Percentiles rank a stretch among this genome's conserved stretches.
phyloP scores from a whole-genome alignment of 1,140 invertebrate genomes.

The Diabrotica virgifera region DNA sequence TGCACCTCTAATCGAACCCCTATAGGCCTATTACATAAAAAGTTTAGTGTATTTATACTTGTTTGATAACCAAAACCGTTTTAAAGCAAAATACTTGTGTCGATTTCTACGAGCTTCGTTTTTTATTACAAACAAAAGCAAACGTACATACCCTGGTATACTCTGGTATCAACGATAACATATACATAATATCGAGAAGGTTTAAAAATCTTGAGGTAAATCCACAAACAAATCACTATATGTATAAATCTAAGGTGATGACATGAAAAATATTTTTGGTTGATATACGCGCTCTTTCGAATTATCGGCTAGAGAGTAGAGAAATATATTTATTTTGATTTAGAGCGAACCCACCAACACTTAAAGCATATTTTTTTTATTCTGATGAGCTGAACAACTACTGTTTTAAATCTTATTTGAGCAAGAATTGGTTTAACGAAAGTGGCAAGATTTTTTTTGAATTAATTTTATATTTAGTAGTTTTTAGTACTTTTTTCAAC shows the following conservation, averaged over 20 bases:
- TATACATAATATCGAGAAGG: no score
- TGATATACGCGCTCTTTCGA: neutral
- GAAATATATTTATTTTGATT: constrained; percentile 9
- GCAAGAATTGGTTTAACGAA: constrained; percentile 4
- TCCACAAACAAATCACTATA: neutral
- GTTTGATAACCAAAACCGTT: no score
- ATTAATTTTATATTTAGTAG: no score
- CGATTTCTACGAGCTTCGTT: no score
- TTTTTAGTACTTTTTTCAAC: no score
- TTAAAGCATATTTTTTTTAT: neutral
- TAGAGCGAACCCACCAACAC: neutral
- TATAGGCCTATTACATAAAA: no score
- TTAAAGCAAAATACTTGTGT: no score
- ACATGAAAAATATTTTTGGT: neutral
- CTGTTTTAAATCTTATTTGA: neutral
- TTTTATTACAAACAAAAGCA: no score
- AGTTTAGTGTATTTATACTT: no score
- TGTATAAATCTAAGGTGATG: neutral
- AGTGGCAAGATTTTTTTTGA: neutral
- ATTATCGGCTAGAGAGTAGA: neutral
- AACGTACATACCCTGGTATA: no score
- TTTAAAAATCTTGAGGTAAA: constrained; percentile 1
- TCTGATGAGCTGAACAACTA: constrained; percentile 11
- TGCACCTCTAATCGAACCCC: no score
- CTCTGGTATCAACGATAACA: no score